These are phyloP conservation scores for Maniola jurtina DNA, from an alignment of 1,140 invertebrate genomes.

Conservation along the genomic window DNA sequence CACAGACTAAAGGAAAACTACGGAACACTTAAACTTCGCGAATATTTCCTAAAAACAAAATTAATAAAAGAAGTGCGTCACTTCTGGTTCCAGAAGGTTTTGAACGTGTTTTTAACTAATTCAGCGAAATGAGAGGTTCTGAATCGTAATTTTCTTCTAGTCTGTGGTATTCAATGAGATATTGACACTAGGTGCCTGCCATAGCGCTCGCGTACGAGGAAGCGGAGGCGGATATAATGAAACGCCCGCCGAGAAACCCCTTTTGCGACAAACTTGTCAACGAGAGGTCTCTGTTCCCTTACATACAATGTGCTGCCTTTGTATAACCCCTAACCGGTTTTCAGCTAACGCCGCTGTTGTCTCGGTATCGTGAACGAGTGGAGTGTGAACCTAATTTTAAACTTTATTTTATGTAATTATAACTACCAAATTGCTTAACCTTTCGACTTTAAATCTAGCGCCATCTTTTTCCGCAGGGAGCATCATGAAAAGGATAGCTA, in stretches of 20 bases:
- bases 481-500: no score
- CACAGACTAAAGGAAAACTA: not conserved
- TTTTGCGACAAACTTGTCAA: constrained; percentile 98
- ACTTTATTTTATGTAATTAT: constrained; percentile 41
- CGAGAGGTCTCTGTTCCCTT: constrained; percentile 85
- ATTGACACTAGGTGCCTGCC: constrained; percentile 90
- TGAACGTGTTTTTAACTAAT: not conserved
- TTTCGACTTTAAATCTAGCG: not conserved
- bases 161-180: constrained; percentile 40
- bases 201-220: constrained; percentile 99
- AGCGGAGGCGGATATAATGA: constrained; percentile 99
- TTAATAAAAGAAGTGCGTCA: no score
- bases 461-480: not conserved
- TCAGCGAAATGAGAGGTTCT: not conserved
- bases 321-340: constrained; percentile 57
- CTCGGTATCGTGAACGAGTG: constrained; percentile 63
- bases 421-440: constrained; percentile 23
- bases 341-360: constrained; percentile 68
- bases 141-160: not conserved
- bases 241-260: constrained; percentile 97
- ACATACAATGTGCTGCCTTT: constrained; percentile 50
- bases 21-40: no score
- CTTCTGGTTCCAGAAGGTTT: no score
- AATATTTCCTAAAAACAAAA: not conserved
- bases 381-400: constrained; percentile 37